phyloP scores from a whole-genome alignment of 2,797 vertebrate species.

The Cygnus olor region DNA sequence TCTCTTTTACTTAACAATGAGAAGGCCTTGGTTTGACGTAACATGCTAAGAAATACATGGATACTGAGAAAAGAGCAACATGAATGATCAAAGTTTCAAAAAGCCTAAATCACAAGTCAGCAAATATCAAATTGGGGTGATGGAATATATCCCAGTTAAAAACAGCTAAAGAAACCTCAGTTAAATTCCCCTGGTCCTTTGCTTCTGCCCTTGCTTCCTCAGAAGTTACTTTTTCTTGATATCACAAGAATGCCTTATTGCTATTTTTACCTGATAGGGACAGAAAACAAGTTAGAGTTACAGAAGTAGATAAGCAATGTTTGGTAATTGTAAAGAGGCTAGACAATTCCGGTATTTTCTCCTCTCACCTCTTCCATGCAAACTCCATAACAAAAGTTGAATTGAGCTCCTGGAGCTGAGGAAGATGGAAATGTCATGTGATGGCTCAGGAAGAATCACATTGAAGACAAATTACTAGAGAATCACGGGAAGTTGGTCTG shows the following conservation, averaged over 20 bases:
- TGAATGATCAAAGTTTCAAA: neutral
- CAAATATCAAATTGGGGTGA: neutral
- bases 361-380: neutral
- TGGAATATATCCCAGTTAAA: neutral
- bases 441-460: neutral
- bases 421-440: neutral
- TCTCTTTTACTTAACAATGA: neutral
- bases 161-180: neutral
- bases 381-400: neutral
- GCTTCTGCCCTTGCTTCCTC: neutral
- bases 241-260: neutral
- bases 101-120: neutral
- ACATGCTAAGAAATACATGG: neutral
- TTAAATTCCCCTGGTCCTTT: neutral
- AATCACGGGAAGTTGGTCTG: neutral
- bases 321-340: neutral
- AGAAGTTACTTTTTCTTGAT: neutral
- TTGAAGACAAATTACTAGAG: neutral
- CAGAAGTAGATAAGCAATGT: neutral
- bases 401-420: neutral
- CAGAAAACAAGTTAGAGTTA: neutral
- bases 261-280: neutral
- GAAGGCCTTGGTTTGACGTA: neutral
- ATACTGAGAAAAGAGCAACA: neutral
- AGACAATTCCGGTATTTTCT: neutral